These are phyloP conservation scores for Amphimallon solstitiale DNA, from an alignment of 2,888 invertebrate genomes.

Conservation along the genomic window DNA sequence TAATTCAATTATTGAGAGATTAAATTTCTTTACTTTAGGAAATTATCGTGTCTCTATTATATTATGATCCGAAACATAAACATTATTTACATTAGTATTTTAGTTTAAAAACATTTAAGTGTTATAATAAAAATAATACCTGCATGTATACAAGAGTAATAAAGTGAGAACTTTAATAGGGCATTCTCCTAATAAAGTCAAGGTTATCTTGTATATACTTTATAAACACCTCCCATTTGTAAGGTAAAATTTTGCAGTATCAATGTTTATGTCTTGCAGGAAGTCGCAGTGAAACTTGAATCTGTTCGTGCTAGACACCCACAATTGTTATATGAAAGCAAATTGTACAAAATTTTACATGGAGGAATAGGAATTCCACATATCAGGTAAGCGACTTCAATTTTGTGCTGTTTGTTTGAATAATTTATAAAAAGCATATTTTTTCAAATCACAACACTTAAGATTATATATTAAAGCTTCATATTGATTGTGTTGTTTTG, in stretches of 20 bases:
- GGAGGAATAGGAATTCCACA: constrained; percentile 97
- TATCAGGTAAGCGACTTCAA: constrained; percentile 76
- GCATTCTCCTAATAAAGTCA: constrained; percentile 43
- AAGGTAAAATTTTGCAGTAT: constrained; percentile 4
- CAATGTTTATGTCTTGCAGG: constrained; percentile 66
- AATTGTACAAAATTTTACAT: constrained; percentile 97
- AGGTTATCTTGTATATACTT: constrained; percentile 34
- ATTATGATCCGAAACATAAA: neutral
- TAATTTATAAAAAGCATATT: neutral
- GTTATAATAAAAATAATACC: neutral
- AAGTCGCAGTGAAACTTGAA: constrained; percentile 99
- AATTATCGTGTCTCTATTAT: too few species aligned
- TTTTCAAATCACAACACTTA: neutral
- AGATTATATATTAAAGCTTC: constrained; percentile 2
- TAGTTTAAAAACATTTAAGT: neutral
- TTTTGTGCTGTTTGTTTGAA: neutral
- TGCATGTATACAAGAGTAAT: constrained; percentile 1
- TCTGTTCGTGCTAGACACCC: constrained; percentile 97
- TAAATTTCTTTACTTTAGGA: neutral
- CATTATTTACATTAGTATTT: neutral
- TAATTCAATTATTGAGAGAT: neutral
- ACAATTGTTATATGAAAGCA: constrained; percentile 98
- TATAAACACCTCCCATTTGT: neutral
- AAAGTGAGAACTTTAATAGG: constrained; percentile 38
- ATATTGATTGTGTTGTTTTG: constrained; percentile 26